Evolutionary conservation across 2,113 vertebrate genomes (phyloP).

Genomic region (Siphamia tubifer): DNA sequence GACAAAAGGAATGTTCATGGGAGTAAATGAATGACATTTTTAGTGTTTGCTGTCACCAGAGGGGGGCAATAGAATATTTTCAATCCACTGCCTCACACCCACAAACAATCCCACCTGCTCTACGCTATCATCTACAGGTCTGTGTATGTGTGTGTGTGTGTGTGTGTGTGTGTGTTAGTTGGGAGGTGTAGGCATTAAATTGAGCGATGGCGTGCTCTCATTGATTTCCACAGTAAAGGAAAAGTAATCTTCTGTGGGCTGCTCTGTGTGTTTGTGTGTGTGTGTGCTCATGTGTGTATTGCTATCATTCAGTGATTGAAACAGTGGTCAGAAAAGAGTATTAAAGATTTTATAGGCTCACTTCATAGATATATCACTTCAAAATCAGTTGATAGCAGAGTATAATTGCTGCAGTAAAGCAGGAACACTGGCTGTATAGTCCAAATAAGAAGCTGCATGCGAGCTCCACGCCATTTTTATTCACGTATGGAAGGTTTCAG

Average conservation of each 20-base stretch:
- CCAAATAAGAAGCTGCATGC: background rate
- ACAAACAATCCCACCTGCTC: background rate
- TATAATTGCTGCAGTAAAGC: slow-evolving; percentile 43
- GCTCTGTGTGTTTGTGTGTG: background rate
- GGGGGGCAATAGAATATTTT: slow-evolving; percentile 46
- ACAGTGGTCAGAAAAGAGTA: slow-evolving; percentile 51
- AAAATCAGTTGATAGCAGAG: slow-evolving; percentile 40
- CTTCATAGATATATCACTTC: slow-evolving; percentile 38
- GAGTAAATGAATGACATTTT: background rate
- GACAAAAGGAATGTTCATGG: too few relatives aligned
- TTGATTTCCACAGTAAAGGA: slow-evolving; percentile 75
- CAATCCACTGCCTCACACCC: slow-evolving; percentile 16
- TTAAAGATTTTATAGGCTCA: slow-evolving; percentile 48
- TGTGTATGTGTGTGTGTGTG: slow-evolving; percentile 12
- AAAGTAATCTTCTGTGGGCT: slow-evolving; percentile 71
- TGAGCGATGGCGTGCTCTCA: slow-evolving; percentile 71
- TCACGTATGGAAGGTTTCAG: slow-evolving; percentile 10
- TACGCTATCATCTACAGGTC: slow-evolving; percentile 33
- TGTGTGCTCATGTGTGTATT: background rate
- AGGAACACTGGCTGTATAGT: background rate
- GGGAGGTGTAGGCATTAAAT: slow-evolving; percentile 64
- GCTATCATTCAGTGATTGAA: slow-evolving; percentile 46
- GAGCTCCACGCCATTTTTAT: slow-evolving; percentile 1
- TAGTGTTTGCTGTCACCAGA: slow-evolving; percentile 28
- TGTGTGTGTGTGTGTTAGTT: background rate